Conservation (phyloP, 2,797 vertebrate genomes). For the Gobio occitaniae region DNA sequence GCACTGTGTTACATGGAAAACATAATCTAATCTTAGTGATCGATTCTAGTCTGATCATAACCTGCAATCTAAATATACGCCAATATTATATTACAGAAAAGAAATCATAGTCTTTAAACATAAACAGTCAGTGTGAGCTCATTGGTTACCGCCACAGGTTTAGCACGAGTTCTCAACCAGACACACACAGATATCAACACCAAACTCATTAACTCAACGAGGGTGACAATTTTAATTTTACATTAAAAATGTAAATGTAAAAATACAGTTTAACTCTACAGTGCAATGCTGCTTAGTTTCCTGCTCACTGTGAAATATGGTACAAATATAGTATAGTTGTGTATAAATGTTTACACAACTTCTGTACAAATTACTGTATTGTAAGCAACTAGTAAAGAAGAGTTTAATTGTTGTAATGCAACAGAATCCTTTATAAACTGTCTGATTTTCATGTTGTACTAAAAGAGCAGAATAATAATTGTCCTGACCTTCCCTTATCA, state of each 20-base stretch:
- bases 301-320: background rate
- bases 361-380: background rate
- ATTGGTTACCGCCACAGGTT: background rate
- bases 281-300: background rate
- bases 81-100: background rate
- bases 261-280: background rate
- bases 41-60: constrained; percentile 8
- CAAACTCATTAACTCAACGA: background rate
- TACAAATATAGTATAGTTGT: background rate
- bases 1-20: constrained; percentile 17
- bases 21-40: constrained; percentile 1
- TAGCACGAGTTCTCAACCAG: background rate
- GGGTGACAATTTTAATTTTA: background rate
- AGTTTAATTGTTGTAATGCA: background rate
- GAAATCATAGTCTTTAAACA: background rate
- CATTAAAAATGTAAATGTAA: background rate
- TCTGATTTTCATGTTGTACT: background rate
- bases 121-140: background rate
- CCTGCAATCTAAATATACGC: background rate
- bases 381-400: background rate
- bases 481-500: background rate
- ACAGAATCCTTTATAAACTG: background rate
- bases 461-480: background rate
- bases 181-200: background rate
- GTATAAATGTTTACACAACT: background rate